phyloP scores from a whole-genome alignment of 2,888 invertebrate genomes.

The Siphlonurus alternatus region DNA sequence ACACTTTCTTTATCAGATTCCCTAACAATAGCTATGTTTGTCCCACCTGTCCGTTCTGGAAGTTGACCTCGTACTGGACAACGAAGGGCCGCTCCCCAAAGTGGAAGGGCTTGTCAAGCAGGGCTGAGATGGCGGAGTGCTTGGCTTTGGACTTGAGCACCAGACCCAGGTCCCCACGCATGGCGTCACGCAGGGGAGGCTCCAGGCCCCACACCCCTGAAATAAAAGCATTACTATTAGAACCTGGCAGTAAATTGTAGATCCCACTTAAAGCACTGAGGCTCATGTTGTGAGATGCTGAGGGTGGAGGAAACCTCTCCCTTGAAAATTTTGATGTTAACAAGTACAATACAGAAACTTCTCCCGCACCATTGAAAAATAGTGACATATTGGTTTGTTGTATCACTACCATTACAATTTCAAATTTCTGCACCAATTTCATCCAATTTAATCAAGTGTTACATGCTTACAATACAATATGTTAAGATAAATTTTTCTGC shows the following conservation, averaged over 20 bases:
- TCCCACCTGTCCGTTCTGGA: slow-evolving; percentile 72
- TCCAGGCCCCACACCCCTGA: slow-evolving; percentile 51
- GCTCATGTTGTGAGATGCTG: no score
- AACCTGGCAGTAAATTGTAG: no score
- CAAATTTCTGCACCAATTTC: no score
- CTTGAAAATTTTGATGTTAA: no score
- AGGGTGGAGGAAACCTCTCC: not conserved
- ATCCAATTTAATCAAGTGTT: not conserved
- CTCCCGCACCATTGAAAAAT: no score
- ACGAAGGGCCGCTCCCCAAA: slow-evolving; percentile 70
- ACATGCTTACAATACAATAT: no score
- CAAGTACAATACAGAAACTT: no score
- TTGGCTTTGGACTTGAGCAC: slow-evolving; percentile 89
- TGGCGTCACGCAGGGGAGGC: slow-evolving; percentile 53
- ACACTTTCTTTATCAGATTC: no score
- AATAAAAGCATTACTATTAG: not conserved
- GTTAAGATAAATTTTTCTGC: not conserved
- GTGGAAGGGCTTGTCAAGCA: slow-evolving; percentile 58
- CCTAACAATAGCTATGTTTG: no score
- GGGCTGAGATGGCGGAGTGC: slow-evolving; percentile 82
- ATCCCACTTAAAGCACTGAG: no score
- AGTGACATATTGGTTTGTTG: no score
- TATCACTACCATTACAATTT: no score
- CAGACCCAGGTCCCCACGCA: slow-evolving; percentile 71
- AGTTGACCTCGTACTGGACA: slow-evolving; percentile 85